Evolutionary conservation across 2,113 vertebrate species (phyloP).

Genomic region (Chrysochloris asiatica): DNA sequence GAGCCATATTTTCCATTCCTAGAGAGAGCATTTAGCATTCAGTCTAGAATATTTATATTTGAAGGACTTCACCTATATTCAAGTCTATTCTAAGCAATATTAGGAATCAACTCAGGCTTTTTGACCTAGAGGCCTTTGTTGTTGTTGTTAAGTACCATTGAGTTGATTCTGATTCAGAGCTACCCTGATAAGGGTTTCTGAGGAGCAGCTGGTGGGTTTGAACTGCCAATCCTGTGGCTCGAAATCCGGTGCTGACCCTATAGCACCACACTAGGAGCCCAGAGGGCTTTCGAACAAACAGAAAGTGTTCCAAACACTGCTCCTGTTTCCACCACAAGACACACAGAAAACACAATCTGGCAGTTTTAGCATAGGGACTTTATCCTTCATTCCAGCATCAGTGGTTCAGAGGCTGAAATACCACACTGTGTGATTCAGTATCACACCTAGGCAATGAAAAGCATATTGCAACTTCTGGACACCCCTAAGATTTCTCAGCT

Average conservation of each 20-base stretch:
- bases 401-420: slow-evolving; percentile 17
- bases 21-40: background rate
- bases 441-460: background rate
- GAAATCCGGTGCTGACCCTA: no score
- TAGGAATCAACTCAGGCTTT: background rate
- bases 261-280: no score
- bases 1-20: slow-evolving; percentile 30
- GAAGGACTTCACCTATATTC: background rate
- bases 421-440: background rate
- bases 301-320: background rate
- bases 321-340: background rate
- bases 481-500: background rate
- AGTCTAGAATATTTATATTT: background rate
- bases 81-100: background rate
- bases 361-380: background rate
- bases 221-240: no score
- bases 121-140: background rate
- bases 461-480: background rate
- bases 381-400: background rate
- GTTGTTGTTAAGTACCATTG: no score
- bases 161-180: no score
- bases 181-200: no score
- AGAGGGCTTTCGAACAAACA: slow-evolving; percentile 20
- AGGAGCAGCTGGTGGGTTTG: no score
- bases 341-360: background rate